Conservation (phyloP, 2,797 vertebrate genomes). For the Florisuga fusca region DNA sequence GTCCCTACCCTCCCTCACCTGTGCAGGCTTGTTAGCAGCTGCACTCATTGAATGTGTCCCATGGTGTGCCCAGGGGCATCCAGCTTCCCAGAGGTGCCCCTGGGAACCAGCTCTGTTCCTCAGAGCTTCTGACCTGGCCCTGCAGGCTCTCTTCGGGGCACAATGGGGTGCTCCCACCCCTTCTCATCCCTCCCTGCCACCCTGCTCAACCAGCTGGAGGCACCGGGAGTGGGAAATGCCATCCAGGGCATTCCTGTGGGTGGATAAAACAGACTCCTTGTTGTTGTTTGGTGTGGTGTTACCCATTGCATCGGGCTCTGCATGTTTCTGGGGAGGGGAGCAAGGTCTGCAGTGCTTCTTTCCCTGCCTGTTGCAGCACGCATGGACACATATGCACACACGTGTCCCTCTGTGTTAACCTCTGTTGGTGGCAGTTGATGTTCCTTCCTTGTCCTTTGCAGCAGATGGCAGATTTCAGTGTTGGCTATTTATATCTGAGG, state of each 20-base stretch:
- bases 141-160: not conserved
- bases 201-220: accelerated
- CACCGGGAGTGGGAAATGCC: accelerated
- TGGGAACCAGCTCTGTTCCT: not conserved
- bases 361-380: not conserved
- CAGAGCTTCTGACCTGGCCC: not conserved
- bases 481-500: slow-evolving; percentile 60
- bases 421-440: slow-evolving; percentile 24
- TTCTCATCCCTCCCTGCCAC: not conserved
- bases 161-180: not conserved
- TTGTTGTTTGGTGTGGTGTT: slow-evolving; percentile 32
- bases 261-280: not conserved
- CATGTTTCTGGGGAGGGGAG: slow-evolving; percentile 42
- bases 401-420: slow-evolving; percentile 29
- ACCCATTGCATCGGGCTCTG: not conserved
- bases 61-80: accelerated
- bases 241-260: not conserved
- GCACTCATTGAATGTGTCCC: not conserved
- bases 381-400: not conserved
- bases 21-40: accelerated
- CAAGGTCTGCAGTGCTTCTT: not conserved
- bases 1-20: not conserved
- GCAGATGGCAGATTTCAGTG: slow-evolving; percentile 64
- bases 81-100: not conserved
- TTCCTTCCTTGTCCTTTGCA: slow-evolving; percentile 56